A percentile compares a stretch with the other conserved stretches of the same genome.
Conservation (phyloP, 2,888 invertebrate genomes). For the Dicranocentrus wangi region DNA sequence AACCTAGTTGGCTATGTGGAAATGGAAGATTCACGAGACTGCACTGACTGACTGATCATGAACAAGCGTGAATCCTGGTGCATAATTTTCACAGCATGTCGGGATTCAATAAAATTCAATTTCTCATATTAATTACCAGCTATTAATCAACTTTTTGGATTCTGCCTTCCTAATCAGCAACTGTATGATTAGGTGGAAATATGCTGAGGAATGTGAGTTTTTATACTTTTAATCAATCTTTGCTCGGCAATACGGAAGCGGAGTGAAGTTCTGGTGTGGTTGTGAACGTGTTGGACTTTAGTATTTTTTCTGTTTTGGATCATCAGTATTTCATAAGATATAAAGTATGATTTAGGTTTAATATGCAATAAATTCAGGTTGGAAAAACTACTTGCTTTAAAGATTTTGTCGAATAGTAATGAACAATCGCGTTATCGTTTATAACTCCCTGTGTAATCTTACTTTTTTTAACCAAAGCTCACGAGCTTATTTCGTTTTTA, state of each 20-base stretch:
- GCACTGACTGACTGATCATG: constrained; percentile 59
- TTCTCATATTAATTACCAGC: constrained; percentile 58
- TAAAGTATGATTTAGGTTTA: constrained; percentile 10
- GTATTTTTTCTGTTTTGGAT: no score
- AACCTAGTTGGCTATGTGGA: no score
- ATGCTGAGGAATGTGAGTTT: no score
- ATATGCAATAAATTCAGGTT: constrained; percentile 35
- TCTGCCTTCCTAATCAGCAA: constrained; percentile 56
- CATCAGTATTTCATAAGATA: background rate
- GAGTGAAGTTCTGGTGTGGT: no score
- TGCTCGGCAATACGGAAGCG: no score
- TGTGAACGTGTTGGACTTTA: no score
- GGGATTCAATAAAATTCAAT: constrained; percentile 63
- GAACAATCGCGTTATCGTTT: no score
- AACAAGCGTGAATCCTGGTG: constrained; percentile 53
- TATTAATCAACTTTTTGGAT: constrained; percentile 56
- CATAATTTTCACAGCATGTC: constrained; percentile 62
- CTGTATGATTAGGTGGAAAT: constrained; percentile 49
- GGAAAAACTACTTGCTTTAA: background rate
- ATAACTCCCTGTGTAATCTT: no score
- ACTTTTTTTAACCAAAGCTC: no score
- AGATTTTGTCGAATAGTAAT: background rate
- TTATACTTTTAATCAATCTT: no score
- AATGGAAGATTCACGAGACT: no score
- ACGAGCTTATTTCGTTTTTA: no score